Evolutionary conservation across 2,113 vertebrate species (phyloP).

Genomic region (Ciconia stormi): DNA sequence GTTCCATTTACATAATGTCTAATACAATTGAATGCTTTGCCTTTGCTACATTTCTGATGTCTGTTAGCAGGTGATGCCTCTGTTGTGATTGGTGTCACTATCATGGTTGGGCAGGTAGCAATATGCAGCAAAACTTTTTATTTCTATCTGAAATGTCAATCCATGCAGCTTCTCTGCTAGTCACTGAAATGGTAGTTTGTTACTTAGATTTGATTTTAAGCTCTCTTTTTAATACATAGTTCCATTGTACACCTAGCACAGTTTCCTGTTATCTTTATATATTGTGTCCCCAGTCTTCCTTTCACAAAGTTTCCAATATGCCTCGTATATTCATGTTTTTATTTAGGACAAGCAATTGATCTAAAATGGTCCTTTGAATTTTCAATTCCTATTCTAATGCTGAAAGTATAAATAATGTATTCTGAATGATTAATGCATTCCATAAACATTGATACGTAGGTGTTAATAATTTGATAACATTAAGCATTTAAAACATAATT

Average conservation of each 20-base stretch:
- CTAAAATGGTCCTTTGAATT: neutral
- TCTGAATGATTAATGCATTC: neutral
- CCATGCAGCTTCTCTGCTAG: neutral
- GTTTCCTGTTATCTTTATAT: neutral
- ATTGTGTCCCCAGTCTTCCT: neutral
- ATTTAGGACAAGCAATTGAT: neutral
- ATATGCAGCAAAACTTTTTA: neutral
- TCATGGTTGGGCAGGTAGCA: neutral
- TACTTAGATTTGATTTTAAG: neutral
- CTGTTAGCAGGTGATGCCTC: neutral
- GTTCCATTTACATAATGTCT: neutral
- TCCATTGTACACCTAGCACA: neutral
- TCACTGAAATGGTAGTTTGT: neutral
- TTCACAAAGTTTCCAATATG: neutral
- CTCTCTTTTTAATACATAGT: neutral
- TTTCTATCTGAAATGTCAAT: neutral
- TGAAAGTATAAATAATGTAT: neutral
- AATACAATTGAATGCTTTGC: neutral
- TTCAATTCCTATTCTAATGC: neutral
- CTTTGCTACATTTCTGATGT: neutral
- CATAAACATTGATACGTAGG: neutral
- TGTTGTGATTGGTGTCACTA: neutral
- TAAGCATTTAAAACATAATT: neutral
- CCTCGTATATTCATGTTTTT: neutral
- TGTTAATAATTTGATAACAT: slow-evolving; percentile 22